These are phyloP conservation scores for Drosophila rhopaloa DNA, from an alignment of 1,140 invertebrate species.

Conservation along the genomic window DNA sequence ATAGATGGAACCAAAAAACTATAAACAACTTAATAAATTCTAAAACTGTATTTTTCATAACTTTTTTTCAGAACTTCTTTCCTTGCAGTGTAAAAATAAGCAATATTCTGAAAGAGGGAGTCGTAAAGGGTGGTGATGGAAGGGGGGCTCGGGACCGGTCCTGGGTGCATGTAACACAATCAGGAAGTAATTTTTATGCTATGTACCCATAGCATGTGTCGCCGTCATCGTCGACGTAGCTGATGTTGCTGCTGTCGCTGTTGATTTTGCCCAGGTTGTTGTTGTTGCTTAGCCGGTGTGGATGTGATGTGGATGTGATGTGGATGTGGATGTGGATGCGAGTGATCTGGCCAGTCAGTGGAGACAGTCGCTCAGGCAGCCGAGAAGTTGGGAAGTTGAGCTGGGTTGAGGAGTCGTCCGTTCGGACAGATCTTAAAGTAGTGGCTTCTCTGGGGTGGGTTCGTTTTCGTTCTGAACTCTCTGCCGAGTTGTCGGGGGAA, in stretches of 20 bases:
- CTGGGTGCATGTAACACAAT: constrained; percentile 64
- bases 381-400: constrained; percentile 27
- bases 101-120: constrained; percentile 42
- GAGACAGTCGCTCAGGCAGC: constrained; percentile 54
- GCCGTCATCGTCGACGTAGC: constrained; percentile 56
- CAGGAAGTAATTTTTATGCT: constrained; percentile 74
- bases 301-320: background rate
- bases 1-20: too few relatives aligned
- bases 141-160: constrained; percentile 51
- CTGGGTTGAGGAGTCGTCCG: constrained; percentile 8
- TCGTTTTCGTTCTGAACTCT: constrained; percentile 4
- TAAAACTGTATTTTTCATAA: too few relatives aligned
- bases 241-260: constrained; percentile 26
- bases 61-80: background rate
- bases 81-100: constrained; percentile 32
- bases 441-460: constrained; percentile 12
- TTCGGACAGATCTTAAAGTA: constrained; percentile 19
- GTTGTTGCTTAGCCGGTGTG: constrained; percentile 9
- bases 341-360: constrained; percentile 62
- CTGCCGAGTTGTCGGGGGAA: constrained; percentile 53
- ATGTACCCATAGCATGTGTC: constrained; percentile 71
- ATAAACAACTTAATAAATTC: too few relatives aligned
- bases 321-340: constrained; percentile 18
- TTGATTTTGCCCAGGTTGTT: constrained; percentile 22
- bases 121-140: constrained; percentile 1